phyloP scores from a whole-genome alignment of 2,797 vertebrate genomes.

The Ctenopoma multispine region DNA sequence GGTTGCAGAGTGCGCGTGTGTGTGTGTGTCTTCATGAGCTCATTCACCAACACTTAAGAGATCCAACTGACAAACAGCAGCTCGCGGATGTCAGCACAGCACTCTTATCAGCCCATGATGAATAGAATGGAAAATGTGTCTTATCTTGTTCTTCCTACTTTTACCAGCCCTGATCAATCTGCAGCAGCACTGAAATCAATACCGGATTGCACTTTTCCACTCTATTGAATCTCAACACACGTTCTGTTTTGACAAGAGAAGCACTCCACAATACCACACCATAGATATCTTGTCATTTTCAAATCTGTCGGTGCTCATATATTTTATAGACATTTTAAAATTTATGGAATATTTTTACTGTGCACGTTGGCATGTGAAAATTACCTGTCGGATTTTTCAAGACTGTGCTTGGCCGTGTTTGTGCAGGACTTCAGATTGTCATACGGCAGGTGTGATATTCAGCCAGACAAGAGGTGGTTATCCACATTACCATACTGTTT shows the following conservation, averaged over 20 bases:
- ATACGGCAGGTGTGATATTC: conserved; percentile 56
- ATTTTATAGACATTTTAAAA: conserved; percentile 41
- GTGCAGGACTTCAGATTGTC: conserved; percentile 37
- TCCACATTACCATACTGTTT: conserved; percentile 49
- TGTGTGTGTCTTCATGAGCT: conserved; percentile 57
- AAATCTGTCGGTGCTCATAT: conserved; percentile 46
- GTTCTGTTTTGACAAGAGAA: conserved; percentile 71
- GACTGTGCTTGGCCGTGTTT: neutral
- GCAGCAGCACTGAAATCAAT: conserved; percentile 77
- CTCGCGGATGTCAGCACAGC: conserved; percentile 75
- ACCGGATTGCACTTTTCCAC: conserved; percentile 81
- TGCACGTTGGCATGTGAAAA: conserved; percentile 66
- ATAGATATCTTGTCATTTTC: conserved; percentile 56
- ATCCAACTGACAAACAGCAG: conserved; percentile 65
- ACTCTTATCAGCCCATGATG: conserved; percentile 77
- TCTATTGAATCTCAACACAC: conserved; percentile 68
- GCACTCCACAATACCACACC: conserved; percentile 61
- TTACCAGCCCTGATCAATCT: conserved; percentile 76
- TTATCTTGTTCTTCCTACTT: conserved; percentile 79
- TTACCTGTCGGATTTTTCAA: conserved; percentile 38
- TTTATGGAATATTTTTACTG: conserved; percentile 27
- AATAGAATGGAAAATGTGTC: conserved; percentile 79
- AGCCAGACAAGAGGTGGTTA: conserved; percentile 40
- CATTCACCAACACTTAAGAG: conserved; percentile 72
- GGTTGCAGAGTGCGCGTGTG: conserved; percentile 13